phyloP scores from a whole-genome alignment of 2,888 invertebrate species.

The Sepiola atlantica region DNA sequence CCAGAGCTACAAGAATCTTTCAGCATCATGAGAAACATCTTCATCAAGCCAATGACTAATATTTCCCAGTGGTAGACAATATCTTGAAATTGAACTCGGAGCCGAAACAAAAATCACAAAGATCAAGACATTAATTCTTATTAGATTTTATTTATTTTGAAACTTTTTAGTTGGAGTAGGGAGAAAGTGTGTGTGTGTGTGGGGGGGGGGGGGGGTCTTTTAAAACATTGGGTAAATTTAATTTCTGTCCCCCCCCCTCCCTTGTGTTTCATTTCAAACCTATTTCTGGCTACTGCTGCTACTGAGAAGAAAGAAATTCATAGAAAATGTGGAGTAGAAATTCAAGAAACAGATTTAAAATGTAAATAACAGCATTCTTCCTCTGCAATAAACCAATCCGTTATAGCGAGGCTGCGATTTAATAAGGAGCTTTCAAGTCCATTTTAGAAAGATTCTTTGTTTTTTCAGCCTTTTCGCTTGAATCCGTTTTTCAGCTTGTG shows the following conservation, averaged over 20 bases:
- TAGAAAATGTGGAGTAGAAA: neutral
- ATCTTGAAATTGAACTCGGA: neutral
- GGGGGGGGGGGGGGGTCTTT: neutral
- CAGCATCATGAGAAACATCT: neutral
- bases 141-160: constrained; percentile 32
- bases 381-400: neutral
- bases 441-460: neutral
- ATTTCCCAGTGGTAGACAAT: neutral
- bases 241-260: neutral
- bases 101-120: neutral
- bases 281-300: neutral
- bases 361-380: neutral
- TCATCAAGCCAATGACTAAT: neutral
- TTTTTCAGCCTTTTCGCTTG: neutral
- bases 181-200: too few species aligned
- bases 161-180: neutral
- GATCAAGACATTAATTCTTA: constrained; percentile 21
- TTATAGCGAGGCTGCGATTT: constrained; percentile 1
- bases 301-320: neutral
- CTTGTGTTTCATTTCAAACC: neutral
- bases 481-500: constrained; percentile 32
- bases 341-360: constrained; percentile 23
- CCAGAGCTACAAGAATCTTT: neutral
- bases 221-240: neutral
- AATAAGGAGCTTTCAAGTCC: constrained; percentile 12